These are phyloP conservation scores for Thamnaconus septentrionalis DNA, from an alignment of 2,113 vertebrate genomes.

Conservation along the genomic window DNA sequence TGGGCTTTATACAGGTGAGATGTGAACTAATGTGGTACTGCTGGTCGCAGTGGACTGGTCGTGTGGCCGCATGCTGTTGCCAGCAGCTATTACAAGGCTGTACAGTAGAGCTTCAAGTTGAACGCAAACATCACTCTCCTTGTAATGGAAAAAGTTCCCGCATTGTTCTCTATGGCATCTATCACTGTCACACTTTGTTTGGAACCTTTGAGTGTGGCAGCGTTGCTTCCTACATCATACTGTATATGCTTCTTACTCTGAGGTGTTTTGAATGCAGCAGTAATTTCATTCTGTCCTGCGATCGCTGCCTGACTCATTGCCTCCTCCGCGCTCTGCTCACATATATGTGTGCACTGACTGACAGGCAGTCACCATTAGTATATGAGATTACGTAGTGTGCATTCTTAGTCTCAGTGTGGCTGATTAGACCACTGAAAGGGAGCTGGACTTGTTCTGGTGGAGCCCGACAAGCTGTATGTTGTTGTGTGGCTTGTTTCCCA, in stretches of 20 bases:
- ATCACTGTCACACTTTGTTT: not conserved
- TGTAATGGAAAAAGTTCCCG: not conserved
- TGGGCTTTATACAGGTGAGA: too few relatives aligned
- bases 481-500: conserved; percentile 37
- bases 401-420: conserved; percentile 13
- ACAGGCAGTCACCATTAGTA: conserved; percentile 4
- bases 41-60: too few relatives aligned
- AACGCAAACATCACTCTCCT: not conserved
- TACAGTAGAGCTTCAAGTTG: not conserved
- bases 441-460: conserved; percentile 14
- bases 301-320: too few relatives aligned
- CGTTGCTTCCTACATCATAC: too few relatives aligned
- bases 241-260: too few relatives aligned
- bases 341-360: not conserved
- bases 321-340: too few relatives aligned
- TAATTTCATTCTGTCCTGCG: too few relatives aligned
- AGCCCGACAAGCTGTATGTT: conserved; percentile 28
- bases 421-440: conserved; percentile 36
- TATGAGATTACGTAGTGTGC: too few relatives aligned
- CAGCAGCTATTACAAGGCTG: too few relatives aligned
- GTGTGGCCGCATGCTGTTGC: too few relatives aligned
- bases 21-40: too few relatives aligned
- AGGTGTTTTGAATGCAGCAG: too few relatives aligned
- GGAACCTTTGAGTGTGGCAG: not conserved
- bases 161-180: not conserved